Base-by-base conservation (phyloP, 1,140 invertebrate genomes). In the Drosophila gunungcola region DNA sequence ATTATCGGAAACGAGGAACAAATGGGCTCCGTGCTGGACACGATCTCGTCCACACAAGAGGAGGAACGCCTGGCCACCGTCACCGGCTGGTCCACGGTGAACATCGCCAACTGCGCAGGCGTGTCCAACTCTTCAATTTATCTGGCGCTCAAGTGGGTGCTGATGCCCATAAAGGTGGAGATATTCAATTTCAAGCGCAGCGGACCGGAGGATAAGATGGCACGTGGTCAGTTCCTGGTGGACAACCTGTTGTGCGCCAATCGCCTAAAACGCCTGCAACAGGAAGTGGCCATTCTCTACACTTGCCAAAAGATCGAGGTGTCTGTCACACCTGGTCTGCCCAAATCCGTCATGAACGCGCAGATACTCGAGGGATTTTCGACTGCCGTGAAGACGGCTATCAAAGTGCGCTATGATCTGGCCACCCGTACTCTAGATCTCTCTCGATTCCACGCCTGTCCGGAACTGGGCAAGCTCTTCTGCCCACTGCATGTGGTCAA, bases 221-320 rank as follows among this genome's bases (percentile, higher is more conserved):
- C 42, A 3, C 0, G 32, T 0, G 64, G 25, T 0, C 56, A 61
- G n/a, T 83, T 84, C 3, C 25, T 65, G 2, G 11, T 83, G 9
- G 80, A 83, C 42, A 79, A 54, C 51, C 25, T 45, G 2, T 34
- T 84, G 3, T n/a, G 13, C 9, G 80, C 76, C 13, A 80, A 80
- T 42, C 72, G 80, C 2, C 25, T 84, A 4, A 72, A 25, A 2
- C 70, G 80, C 3, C 45, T 84, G 0, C 13, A 29, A 1, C 25
- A 38, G 2, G 56, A 70, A 7, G 45, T 73, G 0, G 46, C 42
- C 25, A 25, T 68, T 1, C 41, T 73, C 3, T 75, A 56, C 11
- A 75, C 25, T 0, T 51, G 46, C 9, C 32, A 52, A 16, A 34
- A 21, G 2, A 16, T 83, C 7, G 41, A 52, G 4, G 13, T 83